phyloP scores from a whole-genome alignment of 2,113 vertebrate genomes.

The Rhynchomys soricoides region DNA sequence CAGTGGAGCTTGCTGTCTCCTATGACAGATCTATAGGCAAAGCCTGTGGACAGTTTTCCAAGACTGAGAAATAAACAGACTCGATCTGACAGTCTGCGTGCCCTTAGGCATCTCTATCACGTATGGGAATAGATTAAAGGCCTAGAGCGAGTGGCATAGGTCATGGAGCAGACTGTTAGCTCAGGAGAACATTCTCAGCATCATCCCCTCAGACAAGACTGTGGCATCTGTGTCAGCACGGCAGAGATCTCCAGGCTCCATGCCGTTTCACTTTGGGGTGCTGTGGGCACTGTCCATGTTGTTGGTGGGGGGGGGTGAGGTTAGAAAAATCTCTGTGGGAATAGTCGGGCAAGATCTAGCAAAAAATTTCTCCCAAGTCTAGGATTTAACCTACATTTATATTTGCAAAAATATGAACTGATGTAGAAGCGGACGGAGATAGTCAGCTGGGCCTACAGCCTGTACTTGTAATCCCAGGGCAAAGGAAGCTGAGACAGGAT shows the following conservation, averaged over 20 bases:
- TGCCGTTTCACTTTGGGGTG: neutral
- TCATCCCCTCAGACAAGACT: neutral
- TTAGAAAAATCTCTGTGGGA: neutral
- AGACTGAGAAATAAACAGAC: neutral
- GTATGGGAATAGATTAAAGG: neutral
- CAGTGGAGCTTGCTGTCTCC: neutral
- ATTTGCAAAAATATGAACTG: neutral
- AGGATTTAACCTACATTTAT: neutral
- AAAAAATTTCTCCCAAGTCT: neutral
- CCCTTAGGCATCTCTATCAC: neutral
- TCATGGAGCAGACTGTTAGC: neutral
- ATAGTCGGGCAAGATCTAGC: neutral
- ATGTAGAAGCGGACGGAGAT: neutral
- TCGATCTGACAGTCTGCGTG: too few relatives aligned
- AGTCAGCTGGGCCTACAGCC: too few relatives aligned
- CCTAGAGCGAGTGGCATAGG: neutral
- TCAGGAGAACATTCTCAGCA: neutral
- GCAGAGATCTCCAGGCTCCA: neutral
- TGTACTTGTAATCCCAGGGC: neutral
- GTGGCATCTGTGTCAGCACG: neutral
- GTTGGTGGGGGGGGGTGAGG: neutral
- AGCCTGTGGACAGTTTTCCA: neutral
- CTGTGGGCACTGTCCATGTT: neutral
- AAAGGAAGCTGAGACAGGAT: neutral
- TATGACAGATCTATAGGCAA: neutral